Conservation (phyloP, 2,797 vertebrate species). For the Picus viridis region DNA sequence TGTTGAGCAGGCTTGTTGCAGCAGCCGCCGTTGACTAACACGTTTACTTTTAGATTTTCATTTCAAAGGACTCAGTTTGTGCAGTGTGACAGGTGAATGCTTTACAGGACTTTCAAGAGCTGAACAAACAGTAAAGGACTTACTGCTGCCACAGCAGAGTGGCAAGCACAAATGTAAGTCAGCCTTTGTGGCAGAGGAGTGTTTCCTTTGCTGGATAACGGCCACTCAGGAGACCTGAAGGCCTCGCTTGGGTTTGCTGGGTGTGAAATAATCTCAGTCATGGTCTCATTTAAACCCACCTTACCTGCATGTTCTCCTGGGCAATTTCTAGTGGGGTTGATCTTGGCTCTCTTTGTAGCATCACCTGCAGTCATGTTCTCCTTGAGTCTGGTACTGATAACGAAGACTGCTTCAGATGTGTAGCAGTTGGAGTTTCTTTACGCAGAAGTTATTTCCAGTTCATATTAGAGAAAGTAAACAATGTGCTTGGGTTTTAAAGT, state of each 20-base stretch:
- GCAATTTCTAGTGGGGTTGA: conserved; percentile 35
- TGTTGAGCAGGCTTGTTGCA: conserved; percentile 3
- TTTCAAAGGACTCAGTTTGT: conserved; percentile 70
- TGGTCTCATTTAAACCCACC: conserved; percentile 55
- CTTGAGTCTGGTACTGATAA: conserved; percentile 7
- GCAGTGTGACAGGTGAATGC: conserved; percentile 62
- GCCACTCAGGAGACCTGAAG: conserved; percentile 7
- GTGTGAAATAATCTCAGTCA: conserved; percentile 3
- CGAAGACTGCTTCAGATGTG: conserved; percentile 35
- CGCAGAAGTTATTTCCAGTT: conserved; percentile 42
- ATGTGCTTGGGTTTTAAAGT: neutral
- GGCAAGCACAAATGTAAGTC: conserved; percentile 23
- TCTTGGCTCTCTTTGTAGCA: conserved; percentile 18
- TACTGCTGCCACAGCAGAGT: neutral
- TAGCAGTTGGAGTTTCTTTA: conserved; percentile 51
- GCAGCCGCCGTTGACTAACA: conserved; percentile 27
- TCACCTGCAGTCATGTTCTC: neutral
- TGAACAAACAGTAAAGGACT: conserved; percentile 62
- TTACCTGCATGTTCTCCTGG: neutral
- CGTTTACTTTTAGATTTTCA: conserved; percentile 61
- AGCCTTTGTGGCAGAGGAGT: conserved; percentile 32
- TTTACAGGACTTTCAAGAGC: conserved; percentile 68
- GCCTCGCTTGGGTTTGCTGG: neutral
- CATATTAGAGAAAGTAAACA: conserved; percentile 43
- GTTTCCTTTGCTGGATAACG: conserved; percentile 29